Evolutionary conservation across 2,113 vertebrate genomes (phyloP).

Genomic region (Miniopterus natalensis): DNA sequence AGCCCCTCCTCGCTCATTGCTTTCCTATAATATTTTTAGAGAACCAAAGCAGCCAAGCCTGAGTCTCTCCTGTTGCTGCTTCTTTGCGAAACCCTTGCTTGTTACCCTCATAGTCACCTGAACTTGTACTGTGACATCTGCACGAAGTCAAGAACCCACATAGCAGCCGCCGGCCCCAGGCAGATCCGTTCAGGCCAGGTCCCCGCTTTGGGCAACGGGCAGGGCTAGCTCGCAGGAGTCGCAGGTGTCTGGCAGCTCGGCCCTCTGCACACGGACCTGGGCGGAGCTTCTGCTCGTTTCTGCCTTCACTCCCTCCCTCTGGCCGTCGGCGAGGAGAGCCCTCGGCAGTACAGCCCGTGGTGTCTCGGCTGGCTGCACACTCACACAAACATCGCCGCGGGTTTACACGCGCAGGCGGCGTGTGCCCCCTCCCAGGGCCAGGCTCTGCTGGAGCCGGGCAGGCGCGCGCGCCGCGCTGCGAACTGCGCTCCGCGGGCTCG

Average conservation of each 20-base stretch:
- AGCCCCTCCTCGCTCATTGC: background rate
- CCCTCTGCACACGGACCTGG: background rate
- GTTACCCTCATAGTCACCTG: background rate
- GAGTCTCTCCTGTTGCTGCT: background rate
- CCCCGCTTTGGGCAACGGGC: too few species aligned
- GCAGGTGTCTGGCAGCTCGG: background rate
- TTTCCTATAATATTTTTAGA: background rate
- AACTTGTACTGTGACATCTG: background rate
- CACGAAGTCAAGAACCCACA: background rate
- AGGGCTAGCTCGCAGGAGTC: background rate
- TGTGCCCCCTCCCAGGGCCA: background rate
- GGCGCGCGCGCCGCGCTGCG: background rate
- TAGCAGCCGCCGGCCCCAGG: too few species aligned
- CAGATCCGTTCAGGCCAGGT: too few species aligned
- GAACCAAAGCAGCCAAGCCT: background rate
- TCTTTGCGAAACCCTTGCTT: background rate
- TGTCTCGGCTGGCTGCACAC: background rate
- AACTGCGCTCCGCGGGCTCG: background rate
- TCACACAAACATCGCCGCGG: background rate
- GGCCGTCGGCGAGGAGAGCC: background rate
- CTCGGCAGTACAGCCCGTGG: background rate
- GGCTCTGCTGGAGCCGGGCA: accelerated
- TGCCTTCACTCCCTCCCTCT: background rate
- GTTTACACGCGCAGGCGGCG: background rate
- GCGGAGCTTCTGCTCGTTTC: background rate